Evolutionary conservation across 2,888 invertebrate genomes (phyloP), one percentile per base, ranked within the genome.

Genomic region (Ctenicera cuprea): DNA sequence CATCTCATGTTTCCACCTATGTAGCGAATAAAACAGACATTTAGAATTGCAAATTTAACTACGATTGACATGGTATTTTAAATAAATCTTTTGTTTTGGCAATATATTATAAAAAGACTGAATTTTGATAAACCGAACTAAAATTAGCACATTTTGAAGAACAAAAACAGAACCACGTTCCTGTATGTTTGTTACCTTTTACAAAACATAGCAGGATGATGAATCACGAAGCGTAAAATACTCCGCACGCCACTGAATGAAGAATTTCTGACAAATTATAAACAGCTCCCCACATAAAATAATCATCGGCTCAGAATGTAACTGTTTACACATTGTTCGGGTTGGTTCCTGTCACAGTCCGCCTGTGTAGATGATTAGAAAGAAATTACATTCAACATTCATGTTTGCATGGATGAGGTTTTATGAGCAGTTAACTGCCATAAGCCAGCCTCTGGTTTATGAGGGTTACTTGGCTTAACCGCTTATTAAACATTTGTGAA

Each of bases 351-450:
- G 66, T 77, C 77, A 78, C 76, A 76, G 78, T 77, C 75, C 68
- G 50, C 37, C 43, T 70, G 63, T 68, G 70, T 43, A 73, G 65
- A 65, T 69, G 74, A 78, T 77, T 77, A 77, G 76, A 77, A 68
- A 71, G 73, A 79, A 79, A 78, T 79, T 76, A 74, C 74, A 77
- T 76, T 79, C 73, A 77, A 48, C 62, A 52, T 73, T 61, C 50
- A 59, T 73, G 72, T 77, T 75, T 76, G 68, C 64, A 54, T 73
- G 77, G 54, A 73, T 76, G 70, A 66, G 75, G 75, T 77, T 81
- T 81, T 80, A 81, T 79, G 81, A 81, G 79, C 79, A 78, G 79
- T 80, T 81, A 80, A 79, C 80, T 79, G 79, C 79, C 80, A 75
- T 76, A 76, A 78, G 76, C 78, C 80, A 80, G 77, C 77, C 79